These are phyloP conservation scores for Octonoba sinensis DNA, from an alignment of 2,888 invertebrate genomes.

Conservation along the genomic window DNA sequence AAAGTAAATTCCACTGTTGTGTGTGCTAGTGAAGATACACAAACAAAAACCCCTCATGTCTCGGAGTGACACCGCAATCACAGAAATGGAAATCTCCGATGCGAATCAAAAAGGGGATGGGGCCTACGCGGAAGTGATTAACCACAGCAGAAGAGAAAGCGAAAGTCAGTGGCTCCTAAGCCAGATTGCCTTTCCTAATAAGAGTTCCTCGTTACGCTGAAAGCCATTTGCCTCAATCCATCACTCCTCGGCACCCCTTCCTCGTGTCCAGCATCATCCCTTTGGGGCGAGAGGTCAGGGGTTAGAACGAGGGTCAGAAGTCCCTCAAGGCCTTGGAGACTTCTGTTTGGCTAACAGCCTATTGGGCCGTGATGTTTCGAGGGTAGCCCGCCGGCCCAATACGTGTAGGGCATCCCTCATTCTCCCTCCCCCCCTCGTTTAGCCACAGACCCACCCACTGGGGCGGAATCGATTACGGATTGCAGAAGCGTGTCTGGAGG, in stretches of 20 bases:
- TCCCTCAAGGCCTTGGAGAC: slow-evolving; percentile 15
- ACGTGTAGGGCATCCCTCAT: slow-evolving; percentile 35
- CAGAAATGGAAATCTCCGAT: no score
- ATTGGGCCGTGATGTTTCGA: slow-evolving; percentile 43
- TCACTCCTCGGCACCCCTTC: slow-evolving; percentile 47
- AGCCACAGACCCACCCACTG: slow-evolving; percentile 13
- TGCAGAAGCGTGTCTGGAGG: background rate
- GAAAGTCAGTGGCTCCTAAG: no score
- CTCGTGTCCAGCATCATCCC: background rate
- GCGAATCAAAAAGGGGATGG: no score
- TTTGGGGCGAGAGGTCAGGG: slow-evolving; percentile 36
- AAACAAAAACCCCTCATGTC: no score
- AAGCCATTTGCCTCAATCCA: slow-evolving; percentile 29
- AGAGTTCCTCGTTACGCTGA: slow-evolving; percentile 43
- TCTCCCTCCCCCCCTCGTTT: no score
- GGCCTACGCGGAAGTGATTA: slow-evolving; percentile 18
- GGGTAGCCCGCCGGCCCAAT: slow-evolving; percentile 50
- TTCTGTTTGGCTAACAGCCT: slow-evolving; percentile 54
- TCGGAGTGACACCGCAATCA: no score
- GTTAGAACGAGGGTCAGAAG: slow-evolving; percentile 39
- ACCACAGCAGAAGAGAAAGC: slow-evolving; percentile 9
- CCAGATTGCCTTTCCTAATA: slow-evolving; percentile 32
- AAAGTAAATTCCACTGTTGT: no score
- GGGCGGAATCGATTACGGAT: slow-evolving; percentile 14
- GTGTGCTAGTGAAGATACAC: no score